Conservation (phyloP, 2,113 vertebrate genomes). For the Varanus komodoensis region DNA sequence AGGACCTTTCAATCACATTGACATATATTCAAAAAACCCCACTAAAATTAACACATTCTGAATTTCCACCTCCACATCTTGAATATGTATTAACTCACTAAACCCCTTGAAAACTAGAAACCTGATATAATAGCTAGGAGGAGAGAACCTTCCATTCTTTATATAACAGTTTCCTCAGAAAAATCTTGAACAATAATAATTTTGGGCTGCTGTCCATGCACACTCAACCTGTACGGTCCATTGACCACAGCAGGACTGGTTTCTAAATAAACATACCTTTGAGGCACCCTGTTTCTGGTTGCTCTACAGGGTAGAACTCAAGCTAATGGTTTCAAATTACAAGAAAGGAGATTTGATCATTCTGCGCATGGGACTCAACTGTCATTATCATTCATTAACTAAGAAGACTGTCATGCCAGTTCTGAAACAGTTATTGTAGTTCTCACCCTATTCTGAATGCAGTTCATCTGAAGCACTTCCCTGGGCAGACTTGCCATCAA, state of each 20-base stretch:
- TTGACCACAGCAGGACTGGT: background rate
- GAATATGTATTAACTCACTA: conserved; percentile 63
- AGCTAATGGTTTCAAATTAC: too few relatives aligned
- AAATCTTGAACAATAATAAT: conserved; percentile 47
- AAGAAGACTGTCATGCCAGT: background rate
- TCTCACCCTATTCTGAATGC: background rate
- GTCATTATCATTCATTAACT: conserved; percentile 52
- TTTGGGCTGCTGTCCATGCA: conserved; percentile 4
- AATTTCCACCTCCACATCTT: conserved; percentile 23
- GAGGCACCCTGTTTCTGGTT: too few relatives aligned
- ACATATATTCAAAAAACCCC: conserved; percentile 60
- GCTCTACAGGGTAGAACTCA: too few relatives aligned
- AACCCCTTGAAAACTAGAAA: conserved; percentile 41
- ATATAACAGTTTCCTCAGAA: conserved; percentile 57
- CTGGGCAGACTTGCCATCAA: too few relatives aligned
- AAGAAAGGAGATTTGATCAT: too few relatives aligned
- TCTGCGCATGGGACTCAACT: background rate
- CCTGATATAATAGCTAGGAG: conserved; percentile 51
- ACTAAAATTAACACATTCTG: conserved; percentile 63
- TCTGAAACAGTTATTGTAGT: background rate
- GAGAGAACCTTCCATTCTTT: conserved; percentile 46
- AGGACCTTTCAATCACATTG: conserved; percentile 68
- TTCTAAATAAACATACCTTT: too few relatives aligned
- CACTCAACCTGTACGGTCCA: background rate
- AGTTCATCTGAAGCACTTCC: background rate